Base-by-base conservation (phyloP, 2,888 invertebrate genomes). In the Ethmia dodecea region DNA sequence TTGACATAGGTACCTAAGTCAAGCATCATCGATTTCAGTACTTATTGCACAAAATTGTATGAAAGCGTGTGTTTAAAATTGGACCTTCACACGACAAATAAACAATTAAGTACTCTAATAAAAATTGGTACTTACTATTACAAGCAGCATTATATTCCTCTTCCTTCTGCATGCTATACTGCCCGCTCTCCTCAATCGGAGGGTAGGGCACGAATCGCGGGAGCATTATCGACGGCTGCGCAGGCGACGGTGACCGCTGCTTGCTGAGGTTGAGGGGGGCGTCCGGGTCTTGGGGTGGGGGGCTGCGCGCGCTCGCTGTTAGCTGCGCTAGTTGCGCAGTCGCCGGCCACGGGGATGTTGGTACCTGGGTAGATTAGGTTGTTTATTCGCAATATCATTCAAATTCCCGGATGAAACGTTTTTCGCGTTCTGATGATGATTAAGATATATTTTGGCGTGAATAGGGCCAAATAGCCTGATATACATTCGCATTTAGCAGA, bases 241-340 rank as follows among this genome's bases (percentile, higher is more conserved):
- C 88, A 45, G 87, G 88, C 1, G 88, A 87, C 3, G 91, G 90
- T 9, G 88, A 87, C 34, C 95, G 93, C 37, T 96, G 96, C 78
- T 96, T 97, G 60, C 93, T 93, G 33, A 97, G 89, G 79, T 97
- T 97, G 27, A 97, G 87, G 1, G 97, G 97, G 1, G 94, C 90
- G 67, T 96, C 96, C 0, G 93, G 91, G 73, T 94, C 93, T 18
- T 83, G 86, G 0, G 91, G 86, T 0, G 83, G 92, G 0, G 91
- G 88, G 14, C 89, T 89, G 28, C 89, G 84, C 14, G 75, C 70
- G 44, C 69, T 72, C 8, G 88, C 88, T 2, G 91, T 88, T 59
- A 93, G 88, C 59, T 94, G 93, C 0, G 92, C 91, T 15, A 93
- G 84, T 60, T 93, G 93, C 1, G 92, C 90, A 10, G 92, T 90